Evolutionary conservation across 2,797 vertebrate genomes (phyloP).

Genomic region (Sebastes baramenuke): DNA sequence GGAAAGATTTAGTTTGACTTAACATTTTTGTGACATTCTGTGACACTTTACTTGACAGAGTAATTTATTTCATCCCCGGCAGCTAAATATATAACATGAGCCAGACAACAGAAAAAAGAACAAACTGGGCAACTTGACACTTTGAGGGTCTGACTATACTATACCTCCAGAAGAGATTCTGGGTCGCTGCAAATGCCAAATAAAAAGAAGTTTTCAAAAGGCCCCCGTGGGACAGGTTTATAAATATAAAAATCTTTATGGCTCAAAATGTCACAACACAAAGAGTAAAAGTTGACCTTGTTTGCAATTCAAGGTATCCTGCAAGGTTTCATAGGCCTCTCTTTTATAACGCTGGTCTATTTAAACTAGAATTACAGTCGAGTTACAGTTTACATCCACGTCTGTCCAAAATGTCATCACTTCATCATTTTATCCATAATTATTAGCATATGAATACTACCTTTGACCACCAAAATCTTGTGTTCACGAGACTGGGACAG

Average conservation of each 20-base stretch:
- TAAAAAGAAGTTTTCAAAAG: not conserved
- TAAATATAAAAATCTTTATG: not conserved
- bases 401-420: too few relatives aligned
- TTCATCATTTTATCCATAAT: too few relatives aligned
- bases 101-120: not conserved
- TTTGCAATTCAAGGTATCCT: not conserved
- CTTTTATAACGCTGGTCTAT: not conserved
- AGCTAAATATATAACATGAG: not conserved
- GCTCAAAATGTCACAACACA: not conserved
- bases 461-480: too few relatives aligned
- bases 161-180: not conserved
- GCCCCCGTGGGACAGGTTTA: not conserved
- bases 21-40: not conserved
- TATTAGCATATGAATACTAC: too few relatives aligned
- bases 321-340: not conserved
- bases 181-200: not conserved
- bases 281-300: not conserved
- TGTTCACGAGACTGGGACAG: too few relatives aligned
- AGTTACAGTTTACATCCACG: too few relatives aligned
- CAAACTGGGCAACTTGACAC: not conserved
- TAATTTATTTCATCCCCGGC: not conserved
- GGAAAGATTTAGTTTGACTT: not conserved
- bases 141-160: too few relatives aligned
- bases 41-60: not conserved
- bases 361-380: not conserved